Evolutionary conservation across 2,888 invertebrate genomes (phyloP), one percentile per base, ranked within the genome.

Genomic region (Ischnus inquisitorius): DNA sequence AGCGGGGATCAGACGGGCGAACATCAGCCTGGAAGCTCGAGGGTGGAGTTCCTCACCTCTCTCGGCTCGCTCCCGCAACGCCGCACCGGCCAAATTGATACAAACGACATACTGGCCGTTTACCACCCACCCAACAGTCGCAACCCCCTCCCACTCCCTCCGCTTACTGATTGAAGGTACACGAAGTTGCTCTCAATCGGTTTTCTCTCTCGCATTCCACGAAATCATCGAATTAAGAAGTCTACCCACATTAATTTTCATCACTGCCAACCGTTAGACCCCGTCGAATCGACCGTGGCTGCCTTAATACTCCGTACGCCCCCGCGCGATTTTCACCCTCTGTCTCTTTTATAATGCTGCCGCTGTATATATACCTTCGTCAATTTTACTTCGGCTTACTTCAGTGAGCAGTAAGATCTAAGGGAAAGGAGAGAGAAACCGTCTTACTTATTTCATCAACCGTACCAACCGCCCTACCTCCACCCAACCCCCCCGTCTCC

Each of bases 61-160:
- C 19, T 46, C 62, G 43, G 12, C 16, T 46, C 12, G 0, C 22
- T 10, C 19, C 16, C 54, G 10, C 3, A 19, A 54, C 62, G 46
- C 68, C 74, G 60, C 80, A 46, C 67, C 62, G 69, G 68, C 65
- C 90, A 91, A 91, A 91, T 91, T 91, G 91, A 91, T 91, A 91
- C 89, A 91, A 91, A 91, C 90, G 91, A 91, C 90, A 91, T 86
- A 85, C 88, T 87, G 85, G 84, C 87, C 83, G 78, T 60, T 83
- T 72, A 64, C 69, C 88, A 83, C 82, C 79, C 84, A 48, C 72
- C 64, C 60, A 48, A 48, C 34, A 34, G 22, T 57, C 69, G 43
- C 78, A 67, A 34, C 34, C 75, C 64, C 72, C 69, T 1, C 34
- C 34, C 34, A 4, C 8, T 8, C 34, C 34, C 34, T 34, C 34